Evolutionary conservation across 1,140 invertebrate genomes (phyloP).

Genomic region (Drosophila eugracilis): DNA sequence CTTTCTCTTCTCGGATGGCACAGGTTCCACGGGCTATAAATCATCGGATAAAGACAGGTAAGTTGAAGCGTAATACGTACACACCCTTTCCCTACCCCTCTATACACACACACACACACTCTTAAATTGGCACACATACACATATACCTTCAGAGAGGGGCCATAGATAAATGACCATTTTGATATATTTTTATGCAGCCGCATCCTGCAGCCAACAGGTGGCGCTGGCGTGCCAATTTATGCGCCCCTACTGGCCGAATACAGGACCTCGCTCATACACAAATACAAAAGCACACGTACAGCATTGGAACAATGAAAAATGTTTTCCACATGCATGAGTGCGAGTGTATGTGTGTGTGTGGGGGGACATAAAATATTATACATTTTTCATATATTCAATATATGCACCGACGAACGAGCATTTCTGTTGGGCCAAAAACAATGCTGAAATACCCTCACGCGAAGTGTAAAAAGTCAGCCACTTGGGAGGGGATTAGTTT

Average conservation of each 20-base stretch:
- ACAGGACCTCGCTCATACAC: constrained; percentile 21
- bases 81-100: constrained; percentile 11
- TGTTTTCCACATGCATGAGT: constrained; percentile 28
- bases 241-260: constrained; percentile 62
- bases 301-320: constrained; percentile 62
- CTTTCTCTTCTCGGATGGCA: constrained; percentile 10
- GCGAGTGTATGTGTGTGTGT: not conserved
- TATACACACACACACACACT: not conserved
- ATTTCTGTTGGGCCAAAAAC: constrained; percentile 9
- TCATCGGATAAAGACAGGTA: constrained; percentile 85
- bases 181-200: constrained; percentile 73
- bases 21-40: constrained; percentile 84
- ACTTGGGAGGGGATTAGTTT: not conserved
- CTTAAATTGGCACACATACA: too few species aligned
- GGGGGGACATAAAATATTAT: constrained; percentile 62
- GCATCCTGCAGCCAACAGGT: constrained; percentile 64
- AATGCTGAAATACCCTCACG: constrained; percentile 18
- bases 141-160: not conserved
- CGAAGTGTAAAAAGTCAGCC: not conserved
- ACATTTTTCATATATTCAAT: constrained; percentile 79
- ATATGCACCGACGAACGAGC: constrained; percentile 48
- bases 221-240: constrained; percentile 77
- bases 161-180: constrained; percentile 68
- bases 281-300: constrained; percentile 5
- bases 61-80: constrained; percentile 74